Evolutionary conservation across 1,140 invertebrate species (phyloP).

Genomic region (Drosophila triauraria): DNA sequence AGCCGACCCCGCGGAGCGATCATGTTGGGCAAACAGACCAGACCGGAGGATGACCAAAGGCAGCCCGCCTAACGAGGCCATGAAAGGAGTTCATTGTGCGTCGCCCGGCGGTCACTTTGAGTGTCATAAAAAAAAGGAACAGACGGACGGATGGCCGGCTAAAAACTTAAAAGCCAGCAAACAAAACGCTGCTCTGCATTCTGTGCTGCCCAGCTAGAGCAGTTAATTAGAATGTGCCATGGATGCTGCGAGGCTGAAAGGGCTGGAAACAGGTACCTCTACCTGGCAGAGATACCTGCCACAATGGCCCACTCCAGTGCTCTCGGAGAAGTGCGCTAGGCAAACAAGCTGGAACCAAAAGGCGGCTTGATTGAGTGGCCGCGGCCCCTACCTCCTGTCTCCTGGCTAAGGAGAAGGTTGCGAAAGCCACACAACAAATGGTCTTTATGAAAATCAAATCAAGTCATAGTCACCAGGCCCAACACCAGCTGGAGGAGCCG

Average conservation of each 20-base stretch:
- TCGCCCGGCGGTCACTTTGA: constrained; percentile 77
- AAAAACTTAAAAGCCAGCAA: constrained; percentile 74
- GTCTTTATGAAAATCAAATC: constrained; percentile 79
- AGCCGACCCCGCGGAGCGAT: constrained; percentile 72
- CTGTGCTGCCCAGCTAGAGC: constrained; percentile 77
- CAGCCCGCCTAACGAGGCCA: constrained; percentile 75
- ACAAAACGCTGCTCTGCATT: constrained; percentile 75
- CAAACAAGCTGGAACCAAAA: constrained; percentile 70
- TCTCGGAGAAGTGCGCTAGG: constrained; percentile 67
- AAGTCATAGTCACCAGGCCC: constrained; percentile 70
- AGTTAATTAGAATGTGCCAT: constrained; percentile 79
- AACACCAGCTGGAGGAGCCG: constrained; percentile 27
- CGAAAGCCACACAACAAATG: constrained; percentile 37
- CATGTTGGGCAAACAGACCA: constrained; percentile 68
- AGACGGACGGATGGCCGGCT: constrained; percentile 26
- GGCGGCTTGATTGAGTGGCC: constrained; percentile 77
- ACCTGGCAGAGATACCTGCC: constrained; percentile 14
- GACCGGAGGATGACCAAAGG: constrained; percentile 37
- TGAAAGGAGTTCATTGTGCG: constrained; percentile 82
- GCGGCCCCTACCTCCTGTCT: constrained; percentile 31
- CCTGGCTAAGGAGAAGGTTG: constrained; percentile 17
- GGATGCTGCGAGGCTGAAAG: constrained; percentile 19
- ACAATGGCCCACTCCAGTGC: constrained; percentile 27
- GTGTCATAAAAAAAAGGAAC: constrained; percentile 67
- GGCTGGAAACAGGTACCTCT: constrained; percentile 32